Conservation (phyloP, 2,797 vertebrate genomes). For the Coregonus suidteri region DNA sequence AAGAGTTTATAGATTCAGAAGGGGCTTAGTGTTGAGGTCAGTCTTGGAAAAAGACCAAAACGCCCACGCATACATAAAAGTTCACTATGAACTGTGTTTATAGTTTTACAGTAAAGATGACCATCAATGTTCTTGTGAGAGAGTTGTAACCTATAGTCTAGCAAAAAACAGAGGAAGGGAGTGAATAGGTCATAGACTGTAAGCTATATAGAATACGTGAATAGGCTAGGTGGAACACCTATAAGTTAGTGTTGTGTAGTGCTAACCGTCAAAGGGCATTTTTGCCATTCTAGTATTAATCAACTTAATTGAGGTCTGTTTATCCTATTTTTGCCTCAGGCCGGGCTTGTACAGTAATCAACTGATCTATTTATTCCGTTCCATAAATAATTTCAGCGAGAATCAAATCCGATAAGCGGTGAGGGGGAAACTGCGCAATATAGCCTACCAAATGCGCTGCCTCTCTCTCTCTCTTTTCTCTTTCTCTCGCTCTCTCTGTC, state of each 20-base stretch:
- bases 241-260: not conserved
- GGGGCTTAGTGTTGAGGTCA: no score
- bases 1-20: no score
- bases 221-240: no score
- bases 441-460: not conserved
- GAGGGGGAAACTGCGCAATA: not conserved
- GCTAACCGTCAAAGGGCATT: not conserved
- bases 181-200: no score
- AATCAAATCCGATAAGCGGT: not conserved
- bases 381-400: conserved; percentile 4
- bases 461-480: not conserved
- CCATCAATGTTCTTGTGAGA: no score
- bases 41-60: no score
- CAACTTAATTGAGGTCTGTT: not conserved
- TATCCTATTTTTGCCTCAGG: not conserved
- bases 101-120: no score
- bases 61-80: no score
- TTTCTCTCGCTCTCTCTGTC: not conserved
- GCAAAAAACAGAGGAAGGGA: no score
- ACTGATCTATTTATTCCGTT: conserved; percentile 10
- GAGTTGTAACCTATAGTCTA: no score
- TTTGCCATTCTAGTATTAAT: not conserved
- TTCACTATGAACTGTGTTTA: no score
- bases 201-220: no score
- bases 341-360: not conserved